These are phyloP conservation scores for Heterodera filipjevi DNA, from an alignment of 2,888 invertebrate species.

Conservation along the genomic window DNA sequence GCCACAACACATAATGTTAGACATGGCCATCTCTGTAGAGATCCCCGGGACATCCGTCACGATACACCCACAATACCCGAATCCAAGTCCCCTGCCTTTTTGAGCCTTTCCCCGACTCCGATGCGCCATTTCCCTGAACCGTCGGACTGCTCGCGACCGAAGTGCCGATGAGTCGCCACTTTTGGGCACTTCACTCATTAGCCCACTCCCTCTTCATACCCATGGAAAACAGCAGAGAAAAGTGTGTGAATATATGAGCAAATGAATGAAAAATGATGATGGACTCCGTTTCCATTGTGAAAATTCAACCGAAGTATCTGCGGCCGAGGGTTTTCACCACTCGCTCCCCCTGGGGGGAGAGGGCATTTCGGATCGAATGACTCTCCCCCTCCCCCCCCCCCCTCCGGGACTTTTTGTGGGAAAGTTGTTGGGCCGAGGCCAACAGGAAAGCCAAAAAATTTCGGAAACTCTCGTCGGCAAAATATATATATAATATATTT, in stretches of 20 bases:
- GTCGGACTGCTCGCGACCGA: not conserved
- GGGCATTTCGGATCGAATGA: not conserved
- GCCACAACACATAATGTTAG: no score
- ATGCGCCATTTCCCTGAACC: no score
- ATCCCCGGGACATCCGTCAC: no score
- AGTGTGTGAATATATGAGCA: not conserved
- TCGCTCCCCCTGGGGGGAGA: not conserved
- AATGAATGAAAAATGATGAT: not conserved
- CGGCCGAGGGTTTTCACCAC: not conserved
- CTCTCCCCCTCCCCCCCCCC: not conserved
- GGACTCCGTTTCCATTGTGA: not conserved
- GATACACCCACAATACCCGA: no score
- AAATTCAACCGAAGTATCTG: conserved; percentile 1
- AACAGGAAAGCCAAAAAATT: not conserved
- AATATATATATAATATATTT: not conserved
- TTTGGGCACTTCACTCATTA: not conserved
- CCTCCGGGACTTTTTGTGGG: not conserved
- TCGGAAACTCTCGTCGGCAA: not conserved
- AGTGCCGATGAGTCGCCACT: not conserved
- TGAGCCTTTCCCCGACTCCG: no score
- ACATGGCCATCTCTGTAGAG: no score
- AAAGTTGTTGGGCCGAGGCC: not conserved
- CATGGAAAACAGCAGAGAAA: not conserved
- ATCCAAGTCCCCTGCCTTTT: no score
- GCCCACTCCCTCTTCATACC: not conserved